These are phyloP conservation scores for Hyaena hyaena DNA, from an alignment of 2,113 vertebrate genomes.

Conservation along the genomic window DNA sequence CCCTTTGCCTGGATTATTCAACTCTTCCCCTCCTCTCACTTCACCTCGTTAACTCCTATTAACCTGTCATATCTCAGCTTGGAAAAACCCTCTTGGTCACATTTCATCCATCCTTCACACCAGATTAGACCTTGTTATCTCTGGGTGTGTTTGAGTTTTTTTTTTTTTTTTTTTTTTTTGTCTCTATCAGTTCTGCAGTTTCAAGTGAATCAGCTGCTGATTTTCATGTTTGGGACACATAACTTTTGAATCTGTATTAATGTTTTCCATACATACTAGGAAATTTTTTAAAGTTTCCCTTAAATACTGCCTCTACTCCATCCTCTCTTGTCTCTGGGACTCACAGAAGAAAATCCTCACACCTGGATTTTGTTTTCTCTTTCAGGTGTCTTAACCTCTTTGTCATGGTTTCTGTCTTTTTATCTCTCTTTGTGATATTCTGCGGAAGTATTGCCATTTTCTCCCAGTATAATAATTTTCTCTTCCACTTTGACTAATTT, in stretches of 20 bases:
- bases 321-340: background rate
- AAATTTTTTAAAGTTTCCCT: conserved; percentile 9
- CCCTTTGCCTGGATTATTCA: background rate
- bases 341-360: background rate
- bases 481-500: background rate
- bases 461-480: background rate
- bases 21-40: background rate
- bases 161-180: background rate
- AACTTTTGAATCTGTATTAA: background rate
- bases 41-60: background rate
- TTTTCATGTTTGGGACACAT: background rate
- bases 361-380: background rate
- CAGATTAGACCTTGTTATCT: background rate
- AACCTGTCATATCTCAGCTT: background rate
- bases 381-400: background rate
- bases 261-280: conserved; percentile 15
- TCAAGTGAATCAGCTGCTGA: background rate
- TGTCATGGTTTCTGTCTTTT: background rate
- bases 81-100: background rate
- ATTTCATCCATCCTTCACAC: background rate
- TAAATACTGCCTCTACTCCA: background rate
- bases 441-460: background rate
- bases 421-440: background rate
- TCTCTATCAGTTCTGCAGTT: background rate
- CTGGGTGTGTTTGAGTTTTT: background rate